These are phyloP conservation scores for Pollicipes pollicipes DNA, from an alignment of 1,140 invertebrate genomes.

Conservation along the genomic window DNA sequence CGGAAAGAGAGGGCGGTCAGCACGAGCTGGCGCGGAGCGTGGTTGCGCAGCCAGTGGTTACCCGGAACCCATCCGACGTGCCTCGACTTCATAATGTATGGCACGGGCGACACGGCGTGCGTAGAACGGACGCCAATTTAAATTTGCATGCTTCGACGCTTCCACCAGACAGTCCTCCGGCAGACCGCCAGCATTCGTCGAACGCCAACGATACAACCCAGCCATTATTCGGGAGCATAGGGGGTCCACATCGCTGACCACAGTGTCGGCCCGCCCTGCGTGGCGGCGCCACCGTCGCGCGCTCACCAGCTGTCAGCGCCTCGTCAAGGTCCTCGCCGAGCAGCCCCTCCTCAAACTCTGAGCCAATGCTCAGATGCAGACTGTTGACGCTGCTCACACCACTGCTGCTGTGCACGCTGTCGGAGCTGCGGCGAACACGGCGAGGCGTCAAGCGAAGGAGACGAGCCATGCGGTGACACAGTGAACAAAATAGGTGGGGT, in stretches of 20 bases:
- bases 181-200: too few relatives aligned
- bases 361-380: slow-evolving; percentile 28
- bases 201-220: too few relatives aligned
- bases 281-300: slow-evolving; percentile 3
- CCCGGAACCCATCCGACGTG: not conserved
- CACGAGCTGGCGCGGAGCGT: not conserved
- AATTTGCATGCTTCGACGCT: too few relatives aligned
- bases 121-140: too few relatives aligned
- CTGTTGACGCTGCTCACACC: slow-evolving; percentile 36
- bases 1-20: not conserved
- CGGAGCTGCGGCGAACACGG: slow-evolving; percentile 19
- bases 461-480: slow-evolving; percentile 1
- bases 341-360: slow-evolving; percentile 21
- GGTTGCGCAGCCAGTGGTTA: not conserved
- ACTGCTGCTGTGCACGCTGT: slow-evolving; percentile 33
- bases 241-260: not conserved
- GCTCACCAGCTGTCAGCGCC: not conserved
- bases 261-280: not conserved
- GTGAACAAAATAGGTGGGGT: not conserved
- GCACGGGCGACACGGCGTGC: not conserved
- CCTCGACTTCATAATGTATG: too few relatives aligned
- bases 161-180: too few relatives aligned
- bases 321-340: slow-evolving; percentile 17
- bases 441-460: slow-evolving; percentile 7
- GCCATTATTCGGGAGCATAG: slow-evolving; percentile 5